Conservation (phyloP, 2,113 vertebrate species). For the Acrocephalus arundinaceus region DNA sequence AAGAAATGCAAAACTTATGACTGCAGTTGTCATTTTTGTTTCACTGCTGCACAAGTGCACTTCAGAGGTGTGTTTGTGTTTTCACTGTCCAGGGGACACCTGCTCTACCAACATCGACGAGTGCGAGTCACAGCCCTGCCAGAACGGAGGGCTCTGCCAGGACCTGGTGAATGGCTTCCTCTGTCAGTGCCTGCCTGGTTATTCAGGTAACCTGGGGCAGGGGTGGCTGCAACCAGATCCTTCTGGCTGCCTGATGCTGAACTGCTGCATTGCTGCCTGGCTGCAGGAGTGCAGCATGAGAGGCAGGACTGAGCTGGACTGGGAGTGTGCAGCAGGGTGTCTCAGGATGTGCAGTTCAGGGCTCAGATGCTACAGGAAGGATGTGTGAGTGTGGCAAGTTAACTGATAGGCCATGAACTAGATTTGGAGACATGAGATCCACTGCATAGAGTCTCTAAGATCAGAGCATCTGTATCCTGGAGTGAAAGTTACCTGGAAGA, state of each 20-base stretch:
- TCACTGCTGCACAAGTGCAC: neutral
- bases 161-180: slow-evolving; percentile 83
- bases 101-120: slow-evolving; percentile 86
- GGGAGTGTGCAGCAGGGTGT: neutral
- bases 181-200: slow-evolving; percentile 84
- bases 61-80: neutral
- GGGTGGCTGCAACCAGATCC: neutral
- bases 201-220: slow-evolving; percentile 78
- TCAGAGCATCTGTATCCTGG: neutral
- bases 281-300: neutral
- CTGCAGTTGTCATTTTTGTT: neutral
- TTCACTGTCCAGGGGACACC: slow-evolving; percentile 77
- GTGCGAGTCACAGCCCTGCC: slow-evolving; percentile 84
- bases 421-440: neutral
- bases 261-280: neutral
- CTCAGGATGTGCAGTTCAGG: neutral
- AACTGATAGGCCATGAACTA: neutral
- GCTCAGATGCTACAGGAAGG: neutral
- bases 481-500: neutral
- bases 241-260: neutral
- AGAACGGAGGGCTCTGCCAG: slow-evolving; percentile 81
- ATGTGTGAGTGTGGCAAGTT: neutral
- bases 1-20: neutral
- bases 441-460: neutral
- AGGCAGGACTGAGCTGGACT: neutral